A percentile compares a stretch with the other conserved stretches of the same genome.
These are phyloP conservation scores for Strix aluco DNA, from an alignment of 2,113 vertebrate genomes.

Conservation along the genomic window DNA sequence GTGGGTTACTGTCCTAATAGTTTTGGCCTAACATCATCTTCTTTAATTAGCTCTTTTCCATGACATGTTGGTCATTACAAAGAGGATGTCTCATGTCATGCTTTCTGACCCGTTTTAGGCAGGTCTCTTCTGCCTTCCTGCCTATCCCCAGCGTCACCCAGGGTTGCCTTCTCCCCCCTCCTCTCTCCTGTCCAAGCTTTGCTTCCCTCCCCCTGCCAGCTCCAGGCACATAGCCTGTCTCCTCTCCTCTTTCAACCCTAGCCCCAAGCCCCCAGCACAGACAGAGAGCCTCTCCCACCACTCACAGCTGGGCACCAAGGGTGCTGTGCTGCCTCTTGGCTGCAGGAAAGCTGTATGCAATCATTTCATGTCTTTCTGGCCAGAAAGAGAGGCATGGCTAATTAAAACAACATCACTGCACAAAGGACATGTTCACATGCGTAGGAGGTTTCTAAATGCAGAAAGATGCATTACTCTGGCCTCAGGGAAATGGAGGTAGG, in stretches of 20 bases:
- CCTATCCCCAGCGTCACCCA: background rate
- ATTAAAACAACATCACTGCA: slow-evolving; percentile 44
- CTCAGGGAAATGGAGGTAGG: slow-evolving; percentile 35
- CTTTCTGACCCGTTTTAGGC: background rate
- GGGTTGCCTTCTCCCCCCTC: background rate
- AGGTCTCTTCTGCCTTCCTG: background rate
- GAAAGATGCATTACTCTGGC: slow-evolving; percentile 52
- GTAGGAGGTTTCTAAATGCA: slow-evolving; percentile 58
- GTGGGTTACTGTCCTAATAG: background rate
- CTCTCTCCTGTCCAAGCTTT: background rate
- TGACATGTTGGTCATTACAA: background rate
- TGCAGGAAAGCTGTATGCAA: background rate
- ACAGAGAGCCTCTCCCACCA: background rate
- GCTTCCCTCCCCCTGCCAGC: background rate
- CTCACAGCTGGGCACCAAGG: background rate
- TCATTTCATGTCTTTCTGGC: background rate
- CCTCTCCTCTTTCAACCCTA: background rate
- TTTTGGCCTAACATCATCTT: background rate
- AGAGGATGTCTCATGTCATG: background rate
- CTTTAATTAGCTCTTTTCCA: background rate
- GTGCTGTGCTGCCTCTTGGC: background rate
- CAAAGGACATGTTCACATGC: slow-evolving; percentile 1
- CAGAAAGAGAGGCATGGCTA: background rate
- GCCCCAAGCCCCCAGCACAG: background rate
- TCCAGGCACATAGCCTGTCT: background rate